Evolutionary conservation across 2,797 vertebrate genomes (phyloP), one percentile per base, ranked within the genome.

Genomic region (Amblyopsis hoosieri): DNA sequence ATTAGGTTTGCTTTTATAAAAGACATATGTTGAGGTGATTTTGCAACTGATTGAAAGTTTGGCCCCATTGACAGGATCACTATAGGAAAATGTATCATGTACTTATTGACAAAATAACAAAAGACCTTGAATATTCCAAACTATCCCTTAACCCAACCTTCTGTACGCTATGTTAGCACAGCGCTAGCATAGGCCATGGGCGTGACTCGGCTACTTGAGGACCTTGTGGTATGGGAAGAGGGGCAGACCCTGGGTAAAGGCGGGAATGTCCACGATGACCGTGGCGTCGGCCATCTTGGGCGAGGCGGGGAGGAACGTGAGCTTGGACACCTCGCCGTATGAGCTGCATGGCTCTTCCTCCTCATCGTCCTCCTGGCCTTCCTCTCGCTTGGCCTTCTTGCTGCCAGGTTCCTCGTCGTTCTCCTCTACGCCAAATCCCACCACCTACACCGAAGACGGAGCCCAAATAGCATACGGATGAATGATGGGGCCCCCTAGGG

Each of bases 171-270:
- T 37, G 33, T 8, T 37, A 37, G 33, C 33, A 37, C 33, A 37
- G 33, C 33, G 33, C 33, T 37, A 37, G 33, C 33, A 37, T 37
- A 8, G 6, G 8, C 33, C 8, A 23, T 8, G 5, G 33, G 8
- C 33, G 8, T 37, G 33, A 37, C 33, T 37, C 2, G 54, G 66
- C 82, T 92, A 98, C 90, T 95, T 89, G 51, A 97, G 78, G 85
- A 99, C 94, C 87, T 99, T 99, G 90, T 98, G 96, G 87, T 95
- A 97, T 55, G 96, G 96, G 83, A 95, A 95, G 81, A 98, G 94
- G 50, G 88, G 91, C 71, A 98, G 93, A 68, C 70, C 89, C 84
- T 91, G 75, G 42, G 88, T 97, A 87, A 98, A 99, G 72, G 92
- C 90, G 57, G 90, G 91, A 82, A 98, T 95, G 83, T 98, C 95